Evolutionary conservation across 1,140 invertebrate species (phyloP).

Genomic region (Drosophila pruinosa): DNA sequence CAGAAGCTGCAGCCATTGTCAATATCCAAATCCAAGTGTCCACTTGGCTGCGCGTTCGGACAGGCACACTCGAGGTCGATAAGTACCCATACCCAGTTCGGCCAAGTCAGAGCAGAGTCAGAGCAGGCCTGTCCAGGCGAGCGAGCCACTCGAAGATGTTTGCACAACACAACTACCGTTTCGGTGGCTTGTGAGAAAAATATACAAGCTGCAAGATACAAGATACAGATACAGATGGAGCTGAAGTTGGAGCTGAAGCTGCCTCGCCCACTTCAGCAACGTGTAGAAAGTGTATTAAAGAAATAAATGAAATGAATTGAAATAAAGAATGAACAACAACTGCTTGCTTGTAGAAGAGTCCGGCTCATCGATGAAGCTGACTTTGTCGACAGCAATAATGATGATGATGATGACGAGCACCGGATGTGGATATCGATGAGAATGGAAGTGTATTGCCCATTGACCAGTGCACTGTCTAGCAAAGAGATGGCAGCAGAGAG

Average conservation of each 20-base stretch:
- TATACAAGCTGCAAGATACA: slow-evolving; percentile 52
- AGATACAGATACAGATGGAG: background rate
- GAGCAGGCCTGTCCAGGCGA: slow-evolving; percentile 23
- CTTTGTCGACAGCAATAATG: slow-evolving; percentile 2
- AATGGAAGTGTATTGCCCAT: background rate
- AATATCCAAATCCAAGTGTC: slow-evolving; percentile 73
- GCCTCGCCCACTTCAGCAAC: slow-evolving; percentile 68
- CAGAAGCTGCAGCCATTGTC: slow-evolving; percentile 59
- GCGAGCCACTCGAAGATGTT: slow-evolving; percentile 68
- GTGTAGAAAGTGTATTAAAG: slow-evolving; percentile 76
- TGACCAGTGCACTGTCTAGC: slow-evolving; percentile 20
- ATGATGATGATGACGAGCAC: slow-evolving; percentile 34
- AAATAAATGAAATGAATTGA: slow-evolving; percentile 60
- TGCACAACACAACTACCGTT: slow-evolving; percentile 79
- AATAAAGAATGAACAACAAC: slow-evolving; percentile 61
- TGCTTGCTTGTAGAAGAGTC: slow-evolving; percentile 45
- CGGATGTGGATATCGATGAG: slow-evolving; percentile 55
- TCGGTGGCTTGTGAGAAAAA: slow-evolving; percentile 81
- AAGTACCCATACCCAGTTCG: slow-evolving; percentile 67
- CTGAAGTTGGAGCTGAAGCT: background rate
- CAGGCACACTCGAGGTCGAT: slow-evolving; percentile 65
- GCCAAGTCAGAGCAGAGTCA: slow-evolving; percentile 1
- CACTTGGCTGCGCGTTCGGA: slow-evolving; percentile 74
- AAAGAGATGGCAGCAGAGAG: background rate
- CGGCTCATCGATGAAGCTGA: slow-evolving; percentile 9